Evolutionary conservation across 2,113 vertebrate genomes (phyloP), one percentile per base, ranked within the genome.

Genomic region (Psilopogon haemacephalus): DNA sequence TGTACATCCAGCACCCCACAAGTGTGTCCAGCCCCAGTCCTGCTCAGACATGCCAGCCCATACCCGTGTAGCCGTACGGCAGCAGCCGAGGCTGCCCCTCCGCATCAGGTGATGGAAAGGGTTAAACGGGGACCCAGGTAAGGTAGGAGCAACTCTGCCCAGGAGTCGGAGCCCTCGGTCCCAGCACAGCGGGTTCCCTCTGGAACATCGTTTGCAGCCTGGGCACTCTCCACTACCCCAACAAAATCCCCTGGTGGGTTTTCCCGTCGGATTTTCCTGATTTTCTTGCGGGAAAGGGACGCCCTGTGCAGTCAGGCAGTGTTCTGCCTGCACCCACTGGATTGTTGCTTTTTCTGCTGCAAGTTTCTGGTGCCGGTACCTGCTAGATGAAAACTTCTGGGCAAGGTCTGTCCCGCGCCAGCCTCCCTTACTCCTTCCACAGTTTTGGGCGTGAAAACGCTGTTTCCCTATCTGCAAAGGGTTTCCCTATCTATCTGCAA

Each of bases 31-130:
- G 78, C 38, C 62, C 76, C 68, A 64, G 44, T 42, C 35, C 88
- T 38, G 72, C 35, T 93, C 54, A 30, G 3, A 1, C 3, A 1
- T 1, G 32, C 72, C 83, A 64, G 73, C 37, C 28, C 1, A 0
- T 33, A 6, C 37, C 33, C 32, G 33, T 0, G 3, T 5, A 15
- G 3, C 33, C 9, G 0, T 2, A 16, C 0, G 0, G 79, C 65
- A n/a, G 11, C 15, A 2, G 6, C 1, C 1, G 1, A 52, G 46
- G 69, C 50, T 81, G 50, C 11, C 11, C 8, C 42, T 38, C 5
- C 1, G 27, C n/a, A 13, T 3, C 0, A 1, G 28, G 4, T 4
- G 38, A 17, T 26, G 20, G 74, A 76, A 92, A 62, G 78, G 67
- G 89, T 76, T 79, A 76, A 76, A 27, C 0, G 0, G 42, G 42